Base-by-base conservation (phyloP, 2,797 vertebrate genomes). In the Menidia menidia region DNA sequence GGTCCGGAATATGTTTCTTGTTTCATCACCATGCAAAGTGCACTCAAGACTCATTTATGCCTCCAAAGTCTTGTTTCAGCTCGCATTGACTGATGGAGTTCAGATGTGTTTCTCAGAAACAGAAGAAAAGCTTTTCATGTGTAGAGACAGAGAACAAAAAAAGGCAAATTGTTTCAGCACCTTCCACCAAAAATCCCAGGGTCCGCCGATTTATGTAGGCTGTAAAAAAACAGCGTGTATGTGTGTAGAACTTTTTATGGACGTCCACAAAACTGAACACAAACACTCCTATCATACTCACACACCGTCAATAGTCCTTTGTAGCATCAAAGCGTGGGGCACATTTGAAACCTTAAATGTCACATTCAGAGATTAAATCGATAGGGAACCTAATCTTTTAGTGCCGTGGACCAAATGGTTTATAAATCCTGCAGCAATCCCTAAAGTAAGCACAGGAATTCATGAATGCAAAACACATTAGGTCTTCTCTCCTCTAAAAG, bases 401-500 rank as follows among this genome's bases (percentile, higher is more conserved):
- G 80, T 85, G 80, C 81, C 68, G 83, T 35, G 5, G 61, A 86
- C 87, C 82, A 89, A 93, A 92, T 78, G 75, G 77, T 69, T 81
- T 73, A 81, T 83, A 90, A 91, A 85, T 91, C 79, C 83, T 61
- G 52, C 62, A 77, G 81, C 78, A 75, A 84, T 87, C 79, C 81
- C 81, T 31, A 41, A 86, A 87, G 82, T 79, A 84, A 87, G 84
- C 77, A 63, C 18, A 75, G 31, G 76, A 84, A 89, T 89, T 86
- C 79, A 92, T 83, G 75, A 92, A 91, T 88, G 81, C 75, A 83
- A 75, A 91, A 87, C 77, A 79, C 68, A 68, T 70, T 74, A 62
- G 75, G 61, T 73, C 73, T 84, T 67, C 64, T 76, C 56, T 65
- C 19, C 18, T 53, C 55, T 53, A 84, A 92, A 87, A 90, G 68